Evolutionary conservation across 2,797 vertebrate genomes (phyloP).

Genomic region (Neosilurus mollespiculum): DNA sequence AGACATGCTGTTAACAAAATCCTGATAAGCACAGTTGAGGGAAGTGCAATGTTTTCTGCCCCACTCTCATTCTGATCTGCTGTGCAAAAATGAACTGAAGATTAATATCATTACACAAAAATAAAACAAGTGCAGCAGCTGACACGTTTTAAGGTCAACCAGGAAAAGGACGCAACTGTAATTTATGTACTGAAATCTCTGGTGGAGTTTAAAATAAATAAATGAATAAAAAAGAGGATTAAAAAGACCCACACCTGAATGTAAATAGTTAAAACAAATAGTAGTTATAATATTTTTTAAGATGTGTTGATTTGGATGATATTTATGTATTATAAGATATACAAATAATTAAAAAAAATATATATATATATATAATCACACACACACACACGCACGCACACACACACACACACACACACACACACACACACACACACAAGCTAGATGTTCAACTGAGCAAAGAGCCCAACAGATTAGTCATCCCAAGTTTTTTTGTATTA

Average conservation of each 20-base stretch:
- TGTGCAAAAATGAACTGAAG: constrained; percentile 1
- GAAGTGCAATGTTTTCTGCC: not conserved
- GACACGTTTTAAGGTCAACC: not conserved
- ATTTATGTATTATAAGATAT: not conserved
- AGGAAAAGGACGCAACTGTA: not conserved
- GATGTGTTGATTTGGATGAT: not conserved
- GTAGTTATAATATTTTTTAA: not conserved
- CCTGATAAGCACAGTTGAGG: not conserved
- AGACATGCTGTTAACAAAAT: constrained; percentile 15
- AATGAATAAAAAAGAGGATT: not conserved
- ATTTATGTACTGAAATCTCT: not conserved
- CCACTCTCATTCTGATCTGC: not conserved
- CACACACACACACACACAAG: too few species aligned
- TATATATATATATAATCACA: not conserved
- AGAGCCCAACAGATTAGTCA: too few species aligned
- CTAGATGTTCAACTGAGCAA: too few species aligned
- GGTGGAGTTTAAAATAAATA: not conserved
- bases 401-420: too few species aligned
- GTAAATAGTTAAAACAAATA: not conserved
- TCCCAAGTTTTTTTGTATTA: too few species aligned
- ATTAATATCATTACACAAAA: not conserved
- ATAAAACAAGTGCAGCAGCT: not conserved
- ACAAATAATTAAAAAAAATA: not conserved
- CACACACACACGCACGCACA: too few species aligned
- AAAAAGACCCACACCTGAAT: not conserved